Percentiles rank a stretch among this genome's conserved stretches.
phyloP scores from a whole-genome alignment of 2,888 invertebrate species.

The Teleiodes luculella region DNA sequence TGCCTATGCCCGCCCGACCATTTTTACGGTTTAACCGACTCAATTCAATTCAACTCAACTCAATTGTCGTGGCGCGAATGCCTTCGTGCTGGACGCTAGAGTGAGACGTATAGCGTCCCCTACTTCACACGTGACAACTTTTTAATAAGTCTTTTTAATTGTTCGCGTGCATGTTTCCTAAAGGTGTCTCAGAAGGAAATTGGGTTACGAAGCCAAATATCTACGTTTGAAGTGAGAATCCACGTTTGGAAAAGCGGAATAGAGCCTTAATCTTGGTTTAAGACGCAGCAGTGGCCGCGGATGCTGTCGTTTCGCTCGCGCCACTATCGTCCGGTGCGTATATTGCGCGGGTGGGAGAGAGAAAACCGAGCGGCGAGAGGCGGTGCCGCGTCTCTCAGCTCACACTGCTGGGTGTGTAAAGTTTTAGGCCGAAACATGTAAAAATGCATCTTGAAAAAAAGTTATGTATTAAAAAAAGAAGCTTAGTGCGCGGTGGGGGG shows the following conservation, averaged over 20 bases:
- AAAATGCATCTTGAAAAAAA: constrained; percentile 80
- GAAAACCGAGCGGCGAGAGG: constrained; percentile 64
- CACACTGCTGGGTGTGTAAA: constrained; percentile 74
- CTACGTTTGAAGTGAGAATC: constrained; percentile 56
- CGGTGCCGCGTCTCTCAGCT: constrained; percentile 64
- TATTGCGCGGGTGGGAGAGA: constrained; percentile 49
- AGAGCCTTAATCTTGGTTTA: constrained; percentile 73
- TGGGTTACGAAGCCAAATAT: constrained; percentile 32
- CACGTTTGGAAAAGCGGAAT: constrained; percentile 63
- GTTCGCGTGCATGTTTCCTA: constrained; percentile 13
- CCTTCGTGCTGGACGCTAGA: constrained; percentile 75
- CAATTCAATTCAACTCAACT: constrained; percentile 79
- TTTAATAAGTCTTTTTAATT: constrained; percentile 35
- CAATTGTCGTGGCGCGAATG: constrained; percentile 76
- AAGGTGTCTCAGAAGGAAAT: constrained; percentile 26
- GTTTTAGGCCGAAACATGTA: constrained; percentile 79
- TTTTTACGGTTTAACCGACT: constrained; percentile 77
- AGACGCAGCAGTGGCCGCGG: constrained; percentile 63
- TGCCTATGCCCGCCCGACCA: constrained; percentile 70
- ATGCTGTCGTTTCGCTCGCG: constrained; percentile 64
- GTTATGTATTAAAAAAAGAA: constrained; percentile 80
- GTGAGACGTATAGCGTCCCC: constrained; percentile 66
- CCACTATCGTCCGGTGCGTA: constrained; percentile 68
- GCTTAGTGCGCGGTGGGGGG: constrained; percentile 76
- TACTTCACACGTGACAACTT: constrained; percentile 44